These are phyloP conservation scores for Theretra japonica DNA, from an alignment of 2,888 invertebrate genomes.

Conservation along the genomic window DNA sequence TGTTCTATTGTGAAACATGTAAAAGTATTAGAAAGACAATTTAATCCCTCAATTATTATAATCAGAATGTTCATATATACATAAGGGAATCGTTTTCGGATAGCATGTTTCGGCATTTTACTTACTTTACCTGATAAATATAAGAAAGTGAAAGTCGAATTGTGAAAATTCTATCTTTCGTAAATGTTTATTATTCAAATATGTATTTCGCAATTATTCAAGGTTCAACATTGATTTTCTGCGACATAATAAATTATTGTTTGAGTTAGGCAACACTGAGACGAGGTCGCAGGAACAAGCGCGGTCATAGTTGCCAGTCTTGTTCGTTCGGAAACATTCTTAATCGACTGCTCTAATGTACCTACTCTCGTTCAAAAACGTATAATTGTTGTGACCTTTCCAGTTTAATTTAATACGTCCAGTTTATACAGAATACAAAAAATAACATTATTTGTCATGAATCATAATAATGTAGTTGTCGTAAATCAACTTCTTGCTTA, in stretches of 20 bases:
- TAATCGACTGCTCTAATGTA: background rate
- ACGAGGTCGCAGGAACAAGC: slow-evolving; percentile 1
- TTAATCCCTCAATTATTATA: too few species aligned
- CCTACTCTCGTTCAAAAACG: background rate
- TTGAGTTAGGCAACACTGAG: background rate
- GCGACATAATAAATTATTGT: background rate
- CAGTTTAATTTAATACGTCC: too few species aligned
- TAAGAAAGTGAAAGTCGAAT: background rate
- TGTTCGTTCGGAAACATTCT: slow-evolving; percentile 12
- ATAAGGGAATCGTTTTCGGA: too few species aligned
- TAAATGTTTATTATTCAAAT: background rate
- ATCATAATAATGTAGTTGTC: too few species aligned
- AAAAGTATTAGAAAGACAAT: too few species aligned
- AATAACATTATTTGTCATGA: too few species aligned
- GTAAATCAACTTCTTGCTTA: too few species aligned
- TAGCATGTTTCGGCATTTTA: too few species aligned
- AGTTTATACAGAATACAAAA: too few species aligned
- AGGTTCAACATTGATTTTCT: background rate
- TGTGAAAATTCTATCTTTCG: background rate
- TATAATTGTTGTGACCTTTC: background rate
- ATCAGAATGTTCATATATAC: too few species aligned
- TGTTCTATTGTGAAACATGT: too few species aligned
- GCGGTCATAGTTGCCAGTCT: background rate
- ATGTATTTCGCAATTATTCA: background rate
- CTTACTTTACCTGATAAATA: too few species aligned